These are phyloP conservation scores for Aricia agestis DNA, from an alignment of 1,140 invertebrate species.

Conservation along the genomic window DNA sequence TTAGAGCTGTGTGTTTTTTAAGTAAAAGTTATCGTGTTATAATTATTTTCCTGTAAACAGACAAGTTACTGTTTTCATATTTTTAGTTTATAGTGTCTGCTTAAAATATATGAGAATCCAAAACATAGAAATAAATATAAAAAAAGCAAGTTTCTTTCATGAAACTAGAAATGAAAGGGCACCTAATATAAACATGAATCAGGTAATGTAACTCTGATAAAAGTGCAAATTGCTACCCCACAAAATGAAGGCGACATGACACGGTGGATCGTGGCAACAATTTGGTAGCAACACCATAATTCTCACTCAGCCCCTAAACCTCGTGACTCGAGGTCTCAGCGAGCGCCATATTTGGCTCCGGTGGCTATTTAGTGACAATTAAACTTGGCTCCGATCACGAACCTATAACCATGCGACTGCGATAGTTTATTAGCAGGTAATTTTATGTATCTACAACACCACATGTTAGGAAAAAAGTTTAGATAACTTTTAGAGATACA, in stretches of 20 bases:
- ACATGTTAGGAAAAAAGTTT: slow-evolving; percentile 21
- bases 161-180: too few relatives aligned
- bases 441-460: slow-evolving; percentile 30
- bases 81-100: too few relatives aligned
- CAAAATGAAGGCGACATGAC: slow-evolving; percentile 17
- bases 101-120: too few relatives aligned
- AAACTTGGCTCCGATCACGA: slow-evolving; percentile 47
- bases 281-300: slow-evolving; percentile 40
- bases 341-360: slow-evolving; percentile 42
- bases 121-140: too few relatives aligned
- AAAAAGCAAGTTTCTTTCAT: too few relatives aligned
- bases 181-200: too few relatives aligned
- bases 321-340: slow-evolving; percentile 39
- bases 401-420: slow-evolving; percentile 47
- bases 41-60: too few relatives aligned
- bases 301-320: slow-evolving; percentile 36
- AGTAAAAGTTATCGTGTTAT: too few relatives aligned
- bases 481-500: slow-evolving; percentile 20
- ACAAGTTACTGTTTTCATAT: too few relatives aligned
- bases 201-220: not conserved
- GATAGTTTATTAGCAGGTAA: slow-evolving; percentile 44
- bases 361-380: slow-evolving; percentile 54
- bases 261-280: slow-evolving; percentile 22
- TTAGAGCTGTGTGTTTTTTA: too few relatives aligned
- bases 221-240: slow-evolving; percentile 7